Evolutionary conservation across 2,113 vertebrate genomes (phyloP).

Genomic region (Ctenodactylus gundi): DNA sequence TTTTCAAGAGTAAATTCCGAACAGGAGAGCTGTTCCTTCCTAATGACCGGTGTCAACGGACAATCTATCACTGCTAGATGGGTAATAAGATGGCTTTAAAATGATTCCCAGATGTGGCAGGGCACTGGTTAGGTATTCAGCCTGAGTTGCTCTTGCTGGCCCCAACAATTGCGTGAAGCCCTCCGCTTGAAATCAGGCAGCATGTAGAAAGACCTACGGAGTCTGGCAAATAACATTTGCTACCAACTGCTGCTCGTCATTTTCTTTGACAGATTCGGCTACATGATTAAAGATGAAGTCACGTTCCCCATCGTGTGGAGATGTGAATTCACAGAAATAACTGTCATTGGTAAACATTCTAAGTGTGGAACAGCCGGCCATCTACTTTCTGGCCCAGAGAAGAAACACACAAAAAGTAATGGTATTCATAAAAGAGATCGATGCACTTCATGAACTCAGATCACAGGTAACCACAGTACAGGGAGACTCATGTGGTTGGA

Average conservation of each 20-base stretch:
- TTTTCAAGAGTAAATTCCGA: neutral
- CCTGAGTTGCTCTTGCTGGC: neutral
- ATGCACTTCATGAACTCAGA: neutral
- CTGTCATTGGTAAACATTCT: neutral
- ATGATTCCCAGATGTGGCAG: neutral
- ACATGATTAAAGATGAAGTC: neutral
- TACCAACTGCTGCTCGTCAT: neutral
- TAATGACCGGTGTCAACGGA: neutral
- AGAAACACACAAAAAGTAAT: neutral
- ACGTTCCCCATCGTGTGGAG: neutral
- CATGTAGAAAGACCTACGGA: neutral
- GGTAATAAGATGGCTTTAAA: neutral
- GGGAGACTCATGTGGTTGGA: neutral
- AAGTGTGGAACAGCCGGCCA: neutral
- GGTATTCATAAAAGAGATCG: neutral
- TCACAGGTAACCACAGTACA: neutral
- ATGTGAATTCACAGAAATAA: neutral
- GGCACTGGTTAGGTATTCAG: neutral
- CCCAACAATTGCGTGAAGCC: neutral
- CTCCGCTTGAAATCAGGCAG: neutral
- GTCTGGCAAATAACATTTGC: neutral
- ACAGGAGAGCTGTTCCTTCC: neutral
- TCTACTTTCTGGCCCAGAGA: neutral
- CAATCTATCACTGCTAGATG: neutral
- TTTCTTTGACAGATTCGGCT: constrained; percentile 18